Evolutionary conservation across 1,140 invertebrate species (phyloP).

Genomic region (Pseudomyrmex dendroicus): DNA sequence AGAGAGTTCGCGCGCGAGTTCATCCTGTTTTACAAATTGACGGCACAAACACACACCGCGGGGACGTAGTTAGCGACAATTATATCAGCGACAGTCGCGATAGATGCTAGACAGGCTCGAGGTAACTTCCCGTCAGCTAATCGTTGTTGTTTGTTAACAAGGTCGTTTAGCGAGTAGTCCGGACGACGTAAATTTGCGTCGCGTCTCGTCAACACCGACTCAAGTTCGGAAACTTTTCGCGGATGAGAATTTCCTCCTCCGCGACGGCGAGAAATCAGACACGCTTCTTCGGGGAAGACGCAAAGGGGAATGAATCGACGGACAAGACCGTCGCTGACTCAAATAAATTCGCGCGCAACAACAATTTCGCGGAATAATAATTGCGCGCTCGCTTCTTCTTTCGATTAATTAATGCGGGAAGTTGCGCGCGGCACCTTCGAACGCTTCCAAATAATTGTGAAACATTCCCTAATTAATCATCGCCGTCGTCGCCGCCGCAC

Average conservation of each 20-base stretch:
- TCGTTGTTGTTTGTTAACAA: slow-evolving; percentile 47
- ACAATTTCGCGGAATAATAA: too few relatives aligned
- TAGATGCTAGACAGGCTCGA: not conserved
- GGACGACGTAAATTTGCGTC: slow-evolving; percentile 25
- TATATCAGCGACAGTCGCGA: slow-evolving; percentile 10
- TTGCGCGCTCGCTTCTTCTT: too few relatives aligned
- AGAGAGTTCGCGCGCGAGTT: too few relatives aligned
- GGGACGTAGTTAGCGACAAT: slow-evolving; percentile 13
- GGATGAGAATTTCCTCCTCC: not conserved
- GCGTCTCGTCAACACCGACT: slow-evolving; percentile 21
- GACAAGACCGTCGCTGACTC: too few relatives aligned
- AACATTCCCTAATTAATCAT: slow-evolving; percentile 61
- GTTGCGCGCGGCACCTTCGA: not conserved
- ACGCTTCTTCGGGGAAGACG: slow-evolving; percentile 5
- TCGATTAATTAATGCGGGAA: too few relatives aligned
- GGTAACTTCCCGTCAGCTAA: slow-evolving; percentile 29
- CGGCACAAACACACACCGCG: not conserved
- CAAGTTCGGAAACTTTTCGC: slow-evolving; percentile 14
- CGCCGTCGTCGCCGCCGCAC: not conserved
- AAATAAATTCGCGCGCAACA: too few relatives aligned
- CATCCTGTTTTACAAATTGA: not conserved
- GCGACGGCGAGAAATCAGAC: slow-evolving; percentile 31
- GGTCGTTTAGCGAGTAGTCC: not conserved
- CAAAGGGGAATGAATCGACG: too few relatives aligned
- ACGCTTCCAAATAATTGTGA: slow-evolving; percentile 51